Evolutionary conservation across 2,113 vertebrate species (phyloP), one percentile per base, ranked within the genome.

Genomic region (Crotophaga sulcirostris): DNA sequence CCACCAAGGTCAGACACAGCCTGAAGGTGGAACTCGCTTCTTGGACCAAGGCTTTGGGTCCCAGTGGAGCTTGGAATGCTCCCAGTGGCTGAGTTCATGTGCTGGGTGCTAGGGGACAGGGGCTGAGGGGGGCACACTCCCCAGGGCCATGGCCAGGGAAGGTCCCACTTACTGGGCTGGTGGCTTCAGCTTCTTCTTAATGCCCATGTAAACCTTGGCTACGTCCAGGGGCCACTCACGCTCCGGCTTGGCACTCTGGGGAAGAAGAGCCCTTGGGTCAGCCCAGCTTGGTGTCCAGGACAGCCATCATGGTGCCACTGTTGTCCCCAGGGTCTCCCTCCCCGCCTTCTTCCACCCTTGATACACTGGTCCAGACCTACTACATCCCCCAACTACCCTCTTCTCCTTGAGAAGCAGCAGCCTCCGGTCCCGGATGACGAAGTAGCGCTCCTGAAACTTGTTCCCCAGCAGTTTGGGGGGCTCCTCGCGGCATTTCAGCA

Each of bases 401-500:
- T 99, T 99, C 97, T 99, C 99, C 93, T 99, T 99, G 80, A 99
- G 98, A 87, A 99, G 96, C 66, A 99, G 97, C 73, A 99, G 98
- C 85, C 98, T 99, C 84, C 97, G 98, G 38, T 98, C 98, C 21
- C 58, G 98, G 89, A 99, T 98, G 97, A 99, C 98, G 11, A 99
- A 99, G 36, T 98, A 99, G 56, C 99, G 98, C 92, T 99, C 99
- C 96, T 99, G 99, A 93, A 99, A 99, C 62, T 98, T 98, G 97
- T 97, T 99, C 12, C 99, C 99, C 96, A 99, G 98, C 38, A 99
- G 98, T 76, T 98, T 99, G 13, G 99, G 99, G 5, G 98, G 98
- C 78, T 99, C 99, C 96, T 99, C 99, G 0, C 99, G 98, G 93
- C 99, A 99, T 75, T 96, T 98, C 89, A 99, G 80, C 67, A 99